Evolutionary conservation across 2,888 invertebrate genomes (phyloP).

Genomic region (Hecatera dysodea): DNA sequence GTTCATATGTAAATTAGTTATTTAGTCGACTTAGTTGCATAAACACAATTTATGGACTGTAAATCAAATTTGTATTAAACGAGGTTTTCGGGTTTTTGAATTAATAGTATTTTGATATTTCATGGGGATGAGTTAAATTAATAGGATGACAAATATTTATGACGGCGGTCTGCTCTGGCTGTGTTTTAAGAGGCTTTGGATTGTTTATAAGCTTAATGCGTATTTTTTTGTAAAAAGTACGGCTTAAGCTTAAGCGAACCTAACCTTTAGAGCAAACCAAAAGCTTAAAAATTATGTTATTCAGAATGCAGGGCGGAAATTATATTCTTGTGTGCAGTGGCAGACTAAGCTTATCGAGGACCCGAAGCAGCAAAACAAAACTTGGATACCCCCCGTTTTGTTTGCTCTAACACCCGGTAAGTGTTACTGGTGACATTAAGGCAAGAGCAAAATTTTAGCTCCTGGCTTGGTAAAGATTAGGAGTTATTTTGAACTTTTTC

Average conservation of each 20-base stretch:
- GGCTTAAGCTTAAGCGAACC: conserved; percentile 67
- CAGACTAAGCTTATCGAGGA: not conserved
- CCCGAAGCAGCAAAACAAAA: not conserved
- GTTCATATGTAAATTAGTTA: conserved; percentile 47
- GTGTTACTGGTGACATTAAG: no score
- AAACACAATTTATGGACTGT: conserved; percentile 48
- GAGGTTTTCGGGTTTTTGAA: conserved; percentile 26
- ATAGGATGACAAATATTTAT: conserved; percentile 51
- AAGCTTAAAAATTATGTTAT: conserved; percentile 74
- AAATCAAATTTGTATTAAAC: conserved; percentile 45
- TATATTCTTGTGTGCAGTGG: conserved; percentile 21
- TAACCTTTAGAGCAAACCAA: conserved; percentile 66
- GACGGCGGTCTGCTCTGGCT: conserved; percentile 36
- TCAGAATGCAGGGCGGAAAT: conserved; percentile 66
- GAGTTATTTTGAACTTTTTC: no score
- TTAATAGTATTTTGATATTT: no score
- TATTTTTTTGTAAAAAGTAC: conserved; percentile 40
- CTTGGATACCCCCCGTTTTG: no score
- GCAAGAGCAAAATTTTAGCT: no score
- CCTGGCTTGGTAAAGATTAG: no score
- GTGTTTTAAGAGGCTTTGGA: conserved; percentile 62
- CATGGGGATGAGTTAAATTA: conserved; percentile 32
- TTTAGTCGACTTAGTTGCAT: conserved; percentile 43
- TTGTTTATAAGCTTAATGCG: conserved; percentile 70
- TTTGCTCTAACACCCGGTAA: no score